phyloP scores from a whole-genome alignment of 1,140 invertebrate species.

The Eciton burchellii region DNA sequence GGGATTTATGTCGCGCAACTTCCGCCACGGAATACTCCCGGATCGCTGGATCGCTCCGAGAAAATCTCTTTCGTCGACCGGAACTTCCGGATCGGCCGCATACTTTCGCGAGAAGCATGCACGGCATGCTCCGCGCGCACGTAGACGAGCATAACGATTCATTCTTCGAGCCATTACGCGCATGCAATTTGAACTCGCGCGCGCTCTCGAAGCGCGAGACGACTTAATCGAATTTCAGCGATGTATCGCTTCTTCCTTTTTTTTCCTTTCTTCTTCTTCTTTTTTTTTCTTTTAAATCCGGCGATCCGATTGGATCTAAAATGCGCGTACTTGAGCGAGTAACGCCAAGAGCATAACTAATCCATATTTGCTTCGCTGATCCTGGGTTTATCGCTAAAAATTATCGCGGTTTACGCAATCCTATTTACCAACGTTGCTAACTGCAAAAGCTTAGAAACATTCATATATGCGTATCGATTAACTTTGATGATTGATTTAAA shows the following conservation, averaged over 20 bases:
- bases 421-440: not conserved
- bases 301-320: slow-evolving; percentile 34
- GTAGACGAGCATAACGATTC: too few relatives aligned
- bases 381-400: slow-evolving; percentile 22
- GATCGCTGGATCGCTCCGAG: too few relatives aligned
- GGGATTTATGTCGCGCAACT: too few relatives aligned
- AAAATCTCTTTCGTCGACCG: too few relatives aligned
- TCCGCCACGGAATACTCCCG: too few relatives aligned
- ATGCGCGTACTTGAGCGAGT: not conserved
- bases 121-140: too few relatives aligned
- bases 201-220: not conserved
- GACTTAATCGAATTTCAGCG: not conserved
- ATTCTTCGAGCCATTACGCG: too few relatives aligned
- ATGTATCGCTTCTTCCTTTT: not conserved
- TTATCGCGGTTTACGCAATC: not conserved
- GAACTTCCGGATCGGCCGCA: too few relatives aligned
- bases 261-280: too few relatives aligned
- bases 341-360: slow-evolving; percentile 27
- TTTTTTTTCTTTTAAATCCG: too few relatives aligned
- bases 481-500: not conserved
- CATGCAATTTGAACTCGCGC: not conserved
- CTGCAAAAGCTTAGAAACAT: too few relatives aligned
- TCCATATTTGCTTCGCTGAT: slow-evolving; percentile 44
- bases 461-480: slow-evolving; percentile 36
- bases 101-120: too few relatives aligned